Evolutionary conservation across 2,797 vertebrate genomes (phyloP), one percentile per base, ranked within the genome.

Genomic region (Enoplosus armatus): DNA sequence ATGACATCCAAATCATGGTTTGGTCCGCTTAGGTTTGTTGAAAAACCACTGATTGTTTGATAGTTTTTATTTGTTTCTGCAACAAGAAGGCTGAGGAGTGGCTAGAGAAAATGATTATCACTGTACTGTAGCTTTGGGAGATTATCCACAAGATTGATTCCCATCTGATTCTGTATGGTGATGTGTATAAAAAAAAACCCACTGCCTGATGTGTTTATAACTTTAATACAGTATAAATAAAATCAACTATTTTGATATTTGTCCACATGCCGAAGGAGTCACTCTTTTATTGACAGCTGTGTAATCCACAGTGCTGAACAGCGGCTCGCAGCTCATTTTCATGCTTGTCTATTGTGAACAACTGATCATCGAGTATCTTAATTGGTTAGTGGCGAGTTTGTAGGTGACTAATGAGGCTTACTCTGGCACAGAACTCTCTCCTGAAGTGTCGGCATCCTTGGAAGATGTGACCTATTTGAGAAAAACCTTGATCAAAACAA

Each of bases 171-270:
- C 89, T 91, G 89, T 93, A 90, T 86, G 90, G 92, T 93, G 82
- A 94, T 82, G 89, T 93, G 87, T 93, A 86, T n/a, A n/a, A n/a
- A n/a, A n/a, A n/a, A n/a, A n/a, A 91, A 95, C 94, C 90, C 95
- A 96, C 95, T 96, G 95, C 95, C 95, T 93, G 94, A 94, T 76
- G 87, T 95, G 93, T 96, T 96, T 95, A 90, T 94, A 95, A 95
- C 92, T 95, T 95, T 95, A 96, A 89, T 95, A 96, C 93, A 87
- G 87, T 90, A 92, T 90, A 87, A 96, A 96, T 96, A 96, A 96
- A 96, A 93, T 84, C 54, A 65, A 92, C 90, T 96, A 96, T 96
- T 96, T 96, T 96, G 91, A 94, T 94, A 94, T 92, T 80, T 88
- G 91, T 89, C 79, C 59, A 79, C 66, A 81, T 66, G 60, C 59